Percentiles rank a stretch among this genome's conserved stretches.
phyloP scores from a whole-genome alignment of 2,113 vertebrate species.

The Menura novaehollandiae region DNA sequence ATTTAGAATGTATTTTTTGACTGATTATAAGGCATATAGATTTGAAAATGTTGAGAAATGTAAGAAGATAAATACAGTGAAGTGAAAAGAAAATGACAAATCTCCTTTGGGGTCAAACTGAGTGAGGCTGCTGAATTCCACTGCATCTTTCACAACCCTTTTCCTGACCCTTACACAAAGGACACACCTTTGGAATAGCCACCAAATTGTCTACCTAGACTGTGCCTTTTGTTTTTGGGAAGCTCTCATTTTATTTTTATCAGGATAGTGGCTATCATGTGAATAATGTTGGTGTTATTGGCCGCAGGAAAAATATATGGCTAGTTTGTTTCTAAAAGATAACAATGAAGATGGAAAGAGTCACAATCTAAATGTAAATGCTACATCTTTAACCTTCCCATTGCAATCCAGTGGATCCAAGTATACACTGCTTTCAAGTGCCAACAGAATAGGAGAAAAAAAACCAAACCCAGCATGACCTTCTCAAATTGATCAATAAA shows the following conservation, averaged over 20 bases:
- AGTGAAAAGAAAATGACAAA: neutral
- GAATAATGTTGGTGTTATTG: neutral
- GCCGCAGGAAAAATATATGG: neutral
- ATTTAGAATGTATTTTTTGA: neutral
- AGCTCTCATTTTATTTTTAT: neutral
- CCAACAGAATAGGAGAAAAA: neutral
- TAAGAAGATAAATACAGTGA: neutral
- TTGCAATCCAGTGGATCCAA: neutral
- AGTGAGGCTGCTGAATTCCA: neutral
- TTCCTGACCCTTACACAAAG: neutral
- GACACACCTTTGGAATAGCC: neutral
- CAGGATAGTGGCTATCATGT: neutral
- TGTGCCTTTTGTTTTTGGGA: neutral
- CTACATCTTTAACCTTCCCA: neutral
- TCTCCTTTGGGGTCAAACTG: neutral
- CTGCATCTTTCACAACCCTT: neutral
- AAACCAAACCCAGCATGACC: neutral
- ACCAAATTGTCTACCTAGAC: neutral
- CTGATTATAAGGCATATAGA: neutral
- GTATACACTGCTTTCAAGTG: neutral
- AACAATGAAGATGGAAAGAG: neutral
- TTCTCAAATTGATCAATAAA: neutral
- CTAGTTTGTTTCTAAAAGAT: neutral
- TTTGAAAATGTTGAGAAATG: neutral
- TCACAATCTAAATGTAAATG: neutral